Evolutionary conservation across 1,140 invertebrate species (phyloP).

Genomic region (Drosophila insularis): DNA sequence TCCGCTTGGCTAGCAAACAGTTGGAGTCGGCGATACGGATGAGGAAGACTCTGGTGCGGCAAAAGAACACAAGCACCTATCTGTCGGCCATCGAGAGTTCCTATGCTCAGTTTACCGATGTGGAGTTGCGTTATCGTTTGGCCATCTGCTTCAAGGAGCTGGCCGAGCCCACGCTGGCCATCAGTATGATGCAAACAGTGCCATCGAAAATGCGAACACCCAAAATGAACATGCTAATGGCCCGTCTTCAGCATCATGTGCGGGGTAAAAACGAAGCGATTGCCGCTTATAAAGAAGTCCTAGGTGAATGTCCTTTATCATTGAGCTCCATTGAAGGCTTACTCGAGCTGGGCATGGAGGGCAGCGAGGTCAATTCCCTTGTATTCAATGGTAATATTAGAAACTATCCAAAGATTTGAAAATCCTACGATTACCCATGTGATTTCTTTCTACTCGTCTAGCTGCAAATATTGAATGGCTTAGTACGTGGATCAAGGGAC

Average conservation of each 20-base stretch:
- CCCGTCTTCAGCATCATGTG: constrained; percentile 86
- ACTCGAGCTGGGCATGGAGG: constrained; percentile 87
- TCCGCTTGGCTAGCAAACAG: constrained; percentile 45
- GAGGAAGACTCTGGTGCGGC: constrained; percentile 55
- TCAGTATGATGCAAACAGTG: constrained; percentile 87
- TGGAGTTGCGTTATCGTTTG: constrained; percentile 89
- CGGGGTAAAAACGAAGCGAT: constrained; percentile 88
- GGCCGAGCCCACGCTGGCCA: constrained; percentile 86
- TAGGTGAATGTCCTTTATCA: constrained; percentile 89
- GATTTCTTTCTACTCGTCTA: not conserved
- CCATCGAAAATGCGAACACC: constrained; percentile 87
- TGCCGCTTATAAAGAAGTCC: constrained; percentile 89
- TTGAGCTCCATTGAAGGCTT: constrained; percentile 88
- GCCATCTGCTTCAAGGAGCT: constrained; percentile 87
- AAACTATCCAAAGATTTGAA: not conserved
- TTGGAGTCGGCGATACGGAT: constrained; percentile 52
- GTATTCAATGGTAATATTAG: constrained; percentile 84
- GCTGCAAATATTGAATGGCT: constrained; percentile 85
- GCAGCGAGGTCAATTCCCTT: constrained; percentile 87
- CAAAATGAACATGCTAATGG: constrained; percentile 89
- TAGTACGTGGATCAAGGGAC: constrained; percentile 87
- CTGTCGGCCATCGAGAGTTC: constrained; percentile 61
- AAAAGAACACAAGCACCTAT: constrained; percentile 46
- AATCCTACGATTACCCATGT: no score
- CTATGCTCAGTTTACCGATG: constrained; percentile 83